A percentile compares a stretch with the other conserved stretches of the same genome.
These are phyloP conservation scores for Serilophus lunatus DNA, from an alignment of 2,113 vertebrate genomes.

Conservation along the genomic window DNA sequence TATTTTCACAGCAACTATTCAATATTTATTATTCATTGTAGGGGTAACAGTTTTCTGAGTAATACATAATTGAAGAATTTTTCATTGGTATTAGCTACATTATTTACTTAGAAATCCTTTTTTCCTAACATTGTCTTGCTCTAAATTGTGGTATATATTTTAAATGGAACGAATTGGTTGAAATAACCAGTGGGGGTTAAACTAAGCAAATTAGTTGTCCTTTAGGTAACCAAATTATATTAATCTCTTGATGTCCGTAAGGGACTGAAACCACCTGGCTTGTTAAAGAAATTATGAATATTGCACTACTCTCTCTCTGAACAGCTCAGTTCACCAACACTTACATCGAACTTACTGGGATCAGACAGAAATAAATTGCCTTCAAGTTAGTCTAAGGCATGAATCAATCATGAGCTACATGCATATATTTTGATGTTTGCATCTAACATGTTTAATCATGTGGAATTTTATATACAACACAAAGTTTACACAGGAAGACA, in stretches of 20 bases:
- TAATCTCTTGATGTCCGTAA: accelerated
- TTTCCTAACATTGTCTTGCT: not conserved
- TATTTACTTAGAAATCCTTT: not conserved
- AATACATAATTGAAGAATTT: not conserved
- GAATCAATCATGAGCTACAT: not conserved
- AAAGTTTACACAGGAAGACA: not conserved
- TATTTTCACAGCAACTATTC: not conserved
- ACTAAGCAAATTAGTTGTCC: not conserved
- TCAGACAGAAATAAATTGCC: not conserved
- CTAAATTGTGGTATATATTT: not conserved
- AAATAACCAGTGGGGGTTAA: not conserved
- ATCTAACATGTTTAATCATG: not conserved
- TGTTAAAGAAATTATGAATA: not conserved
- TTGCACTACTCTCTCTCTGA: not conserved
- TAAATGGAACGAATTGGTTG: not conserved
- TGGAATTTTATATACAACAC: not conserved
- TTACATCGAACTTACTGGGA: not conserved
- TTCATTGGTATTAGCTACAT: not conserved
- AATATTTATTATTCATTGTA: not conserved
- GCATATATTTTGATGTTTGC: not conserved
- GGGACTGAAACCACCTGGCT: not conserved
- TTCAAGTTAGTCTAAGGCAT: not conserved
- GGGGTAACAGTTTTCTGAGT: not conserved
- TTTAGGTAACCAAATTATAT: not conserved
- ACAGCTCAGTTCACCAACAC: not conserved